These are phyloP conservation scores for Clostera curtula DNA, from an alignment of 2,888 invertebrate genomes.

Conservation along the genomic window DNA sequence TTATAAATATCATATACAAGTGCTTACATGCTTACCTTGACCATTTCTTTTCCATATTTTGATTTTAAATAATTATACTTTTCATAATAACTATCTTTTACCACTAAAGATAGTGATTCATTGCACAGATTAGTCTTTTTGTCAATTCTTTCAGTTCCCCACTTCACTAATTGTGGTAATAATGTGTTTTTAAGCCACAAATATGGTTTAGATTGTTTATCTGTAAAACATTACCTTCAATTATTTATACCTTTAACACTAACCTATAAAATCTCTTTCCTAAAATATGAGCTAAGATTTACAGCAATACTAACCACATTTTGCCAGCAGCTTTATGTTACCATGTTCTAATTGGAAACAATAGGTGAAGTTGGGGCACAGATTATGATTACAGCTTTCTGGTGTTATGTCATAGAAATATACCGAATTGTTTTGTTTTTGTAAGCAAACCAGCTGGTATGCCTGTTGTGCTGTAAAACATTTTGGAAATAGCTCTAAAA, in stretches of 20 bases:
- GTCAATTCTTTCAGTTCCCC: constrained; percentile 63
- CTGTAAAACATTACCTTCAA: constrained; percentile 21
- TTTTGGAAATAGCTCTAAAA: constrained; percentile 54
- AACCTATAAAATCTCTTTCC: too few species aligned
- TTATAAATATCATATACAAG: constrained; percentile 1
- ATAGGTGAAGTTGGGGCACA: constrained; percentile 69
- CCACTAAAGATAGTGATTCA: constrained; percentile 79
- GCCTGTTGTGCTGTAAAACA: constrained; percentile 42
- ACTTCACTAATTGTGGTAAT: constrained; percentile 77
- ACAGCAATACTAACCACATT: constrained; percentile 38
- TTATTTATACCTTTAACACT: too few species aligned
- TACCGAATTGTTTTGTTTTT: constrained; percentile 47
- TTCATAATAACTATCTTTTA: constrained; percentile 79
- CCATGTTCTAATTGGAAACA: constrained; percentile 48
- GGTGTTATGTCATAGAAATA: constrained; percentile 66
- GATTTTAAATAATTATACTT: constrained; percentile 84
- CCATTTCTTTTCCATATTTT: constrained; percentile 84
- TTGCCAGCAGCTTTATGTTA: constrained; percentile 50
- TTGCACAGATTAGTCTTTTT: constrained; percentile 28
- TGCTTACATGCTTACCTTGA: constrained; percentile 64
- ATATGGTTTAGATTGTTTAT: constrained; percentile 33
- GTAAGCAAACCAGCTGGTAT: constrained; percentile 47
- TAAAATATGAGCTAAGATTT: background rate
- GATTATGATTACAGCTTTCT: constrained; percentile 35
- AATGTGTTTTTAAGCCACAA: constrained; percentile 75